phyloP scores from a whole-genome alignment of 1,140 invertebrate genomes.

The Drosophila lowei region DNA sequence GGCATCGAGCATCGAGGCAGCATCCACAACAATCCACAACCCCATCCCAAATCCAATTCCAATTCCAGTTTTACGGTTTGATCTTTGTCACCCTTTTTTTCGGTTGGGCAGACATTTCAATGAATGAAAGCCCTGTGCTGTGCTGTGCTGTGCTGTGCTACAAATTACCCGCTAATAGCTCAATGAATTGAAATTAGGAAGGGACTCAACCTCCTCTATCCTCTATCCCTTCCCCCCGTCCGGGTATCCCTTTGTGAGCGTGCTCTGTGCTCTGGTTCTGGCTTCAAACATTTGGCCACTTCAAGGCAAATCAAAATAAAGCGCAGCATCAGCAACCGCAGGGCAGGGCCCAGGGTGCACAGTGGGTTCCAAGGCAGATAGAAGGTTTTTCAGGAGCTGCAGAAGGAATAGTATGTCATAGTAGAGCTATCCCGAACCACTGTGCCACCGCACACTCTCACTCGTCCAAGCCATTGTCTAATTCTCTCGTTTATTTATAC shows the following conservation, averaged over 20 bases:
- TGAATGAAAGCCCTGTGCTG: not conserved
- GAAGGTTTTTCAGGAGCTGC: slow-evolving; percentile 7
- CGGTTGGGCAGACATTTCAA: slow-evolving; percentile 18
- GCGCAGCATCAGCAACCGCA: slow-evolving; percentile 52
- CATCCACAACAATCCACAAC: slow-evolving; percentile 35
- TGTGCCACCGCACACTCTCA: slow-evolving; percentile 1
- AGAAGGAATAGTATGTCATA: too few relatives aligned
- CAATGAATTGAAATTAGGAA: slow-evolving; percentile 74
- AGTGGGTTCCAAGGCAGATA: slow-evolving; percentile 47
- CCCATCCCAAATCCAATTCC: slow-evolving; percentile 26
- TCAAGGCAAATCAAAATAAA: slow-evolving; percentile 71
- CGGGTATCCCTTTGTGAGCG: slow-evolving; percentile 11
- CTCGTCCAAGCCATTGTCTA: not conserved
- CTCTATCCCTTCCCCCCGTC: not conserved
- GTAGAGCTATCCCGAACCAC: not conserved
- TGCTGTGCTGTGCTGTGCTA: slow-evolving; percentile 52
- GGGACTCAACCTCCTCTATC: slow-evolving; percentile 13
- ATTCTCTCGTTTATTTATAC: slow-evolving; percentile 12
- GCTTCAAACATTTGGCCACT: slow-evolving; percentile 72
- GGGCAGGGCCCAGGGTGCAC: slow-evolving; percentile 35
- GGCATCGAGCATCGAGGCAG: slow-evolving; percentile 43
- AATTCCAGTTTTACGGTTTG: slow-evolving; percentile 66
- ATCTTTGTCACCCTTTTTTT: slow-evolving; percentile 74
- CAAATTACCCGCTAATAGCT: slow-evolving; percentile 82
- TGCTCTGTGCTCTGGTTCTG: slow-evolving; percentile 19